These are phyloP conservation scores for Clanis bilineata DNA, from an alignment of 2,888 invertebrate genomes.

Conservation along the genomic window DNA sequence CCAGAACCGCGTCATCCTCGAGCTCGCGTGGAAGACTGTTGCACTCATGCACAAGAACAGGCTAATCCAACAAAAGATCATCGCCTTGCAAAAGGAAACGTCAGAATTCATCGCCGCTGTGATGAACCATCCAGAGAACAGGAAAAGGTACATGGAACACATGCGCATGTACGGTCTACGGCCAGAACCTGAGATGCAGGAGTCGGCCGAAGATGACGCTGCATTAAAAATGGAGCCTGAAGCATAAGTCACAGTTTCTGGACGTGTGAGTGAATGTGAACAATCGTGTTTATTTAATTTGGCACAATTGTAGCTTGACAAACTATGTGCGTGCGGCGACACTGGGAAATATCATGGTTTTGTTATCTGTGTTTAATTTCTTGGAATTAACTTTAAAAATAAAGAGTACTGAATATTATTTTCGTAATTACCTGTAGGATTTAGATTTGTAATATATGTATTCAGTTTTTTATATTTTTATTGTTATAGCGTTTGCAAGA, in stretches of 20 bases:
- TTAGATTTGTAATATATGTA: too few relatives aligned
- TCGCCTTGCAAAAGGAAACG: slow-evolving; percentile 83
- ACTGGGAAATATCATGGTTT: too few relatives aligned
- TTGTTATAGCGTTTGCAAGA: too few relatives aligned
- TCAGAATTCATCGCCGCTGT: slow-evolving; percentile 83
- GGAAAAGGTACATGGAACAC: slow-evolving; percentile 55
- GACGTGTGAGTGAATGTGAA: slow-evolving; percentile 27
- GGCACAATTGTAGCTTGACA: too few relatives aligned
- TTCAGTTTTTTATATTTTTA: too few relatives aligned
- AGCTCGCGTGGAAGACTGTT: slow-evolving; percentile 84
- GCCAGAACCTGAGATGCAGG: slow-evolving; percentile 22
- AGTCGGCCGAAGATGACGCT: slow-evolving; percentile 33
- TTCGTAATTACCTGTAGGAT: too few relatives aligned
- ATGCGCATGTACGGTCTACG: slow-evolving; percentile 46
- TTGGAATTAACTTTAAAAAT: too few relatives aligned
- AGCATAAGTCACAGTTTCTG: slow-evolving; percentile 26
- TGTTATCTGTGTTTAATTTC: too few relatives aligned
- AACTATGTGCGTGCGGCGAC: too few relatives aligned
- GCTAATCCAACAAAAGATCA: slow-evolving; percentile 82
- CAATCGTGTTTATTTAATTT: slow-evolving; percentile 13
- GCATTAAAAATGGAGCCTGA: slow-evolving; percentile 48
- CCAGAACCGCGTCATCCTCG: slow-evolving; percentile 79
- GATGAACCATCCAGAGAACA: slow-evolving; percentile 78
- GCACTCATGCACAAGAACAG: slow-evolving; percentile 84
- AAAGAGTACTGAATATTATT: too few relatives aligned